Evolutionary conservation across 1,140 invertebrate species (phyloP).

Genomic region (Meloidogyne chitwoodi): DNA sequence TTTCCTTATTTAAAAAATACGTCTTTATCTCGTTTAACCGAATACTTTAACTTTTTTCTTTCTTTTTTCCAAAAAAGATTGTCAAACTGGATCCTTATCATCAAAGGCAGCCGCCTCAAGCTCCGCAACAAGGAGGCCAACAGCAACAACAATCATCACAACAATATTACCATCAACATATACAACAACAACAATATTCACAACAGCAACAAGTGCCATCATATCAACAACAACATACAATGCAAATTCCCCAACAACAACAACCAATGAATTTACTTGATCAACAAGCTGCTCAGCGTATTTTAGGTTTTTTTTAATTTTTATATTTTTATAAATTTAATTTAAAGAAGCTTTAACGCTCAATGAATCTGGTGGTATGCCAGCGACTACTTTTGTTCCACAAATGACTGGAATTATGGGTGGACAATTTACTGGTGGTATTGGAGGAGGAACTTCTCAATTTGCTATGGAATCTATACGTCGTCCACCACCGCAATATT

Average conservation of each 20-base stretch:
- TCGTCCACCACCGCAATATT: constrained; percentile 20
- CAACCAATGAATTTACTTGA: constrained; percentile 31
- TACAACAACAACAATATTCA: not conserved
- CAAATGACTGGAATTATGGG: constrained; percentile 14
- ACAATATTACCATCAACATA: not conserved
- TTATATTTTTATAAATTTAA: not conserved
- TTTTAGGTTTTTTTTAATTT: constrained; percentile 19
- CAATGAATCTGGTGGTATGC: constrained; percentile 42
- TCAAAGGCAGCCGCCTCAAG: constrained; percentile 10
- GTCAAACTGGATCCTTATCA: constrained; percentile 20
- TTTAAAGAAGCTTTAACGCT: constrained; percentile 39
- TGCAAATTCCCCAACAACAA: constrained; percentile 4
- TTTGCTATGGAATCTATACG: constrained; percentile 30
- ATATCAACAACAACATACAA: not conserved
- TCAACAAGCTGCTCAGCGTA: constrained; percentile 31
- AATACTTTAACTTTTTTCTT: no score
- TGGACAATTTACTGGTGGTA: constrained; percentile 19
- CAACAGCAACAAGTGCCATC: constrained; percentile 3
- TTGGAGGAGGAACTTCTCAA: constrained; percentile 21
- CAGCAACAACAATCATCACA: not conserved
- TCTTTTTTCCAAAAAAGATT: not conserved
- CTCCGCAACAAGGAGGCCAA: constrained; percentile 12
- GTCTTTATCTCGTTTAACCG: no score
- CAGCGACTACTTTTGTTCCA: constrained; percentile 29
- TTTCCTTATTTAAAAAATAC: no score